Evolutionary conservation across 2,888 invertebrate species (phyloP).

Genomic region (Cantharis rufa): DNA sequence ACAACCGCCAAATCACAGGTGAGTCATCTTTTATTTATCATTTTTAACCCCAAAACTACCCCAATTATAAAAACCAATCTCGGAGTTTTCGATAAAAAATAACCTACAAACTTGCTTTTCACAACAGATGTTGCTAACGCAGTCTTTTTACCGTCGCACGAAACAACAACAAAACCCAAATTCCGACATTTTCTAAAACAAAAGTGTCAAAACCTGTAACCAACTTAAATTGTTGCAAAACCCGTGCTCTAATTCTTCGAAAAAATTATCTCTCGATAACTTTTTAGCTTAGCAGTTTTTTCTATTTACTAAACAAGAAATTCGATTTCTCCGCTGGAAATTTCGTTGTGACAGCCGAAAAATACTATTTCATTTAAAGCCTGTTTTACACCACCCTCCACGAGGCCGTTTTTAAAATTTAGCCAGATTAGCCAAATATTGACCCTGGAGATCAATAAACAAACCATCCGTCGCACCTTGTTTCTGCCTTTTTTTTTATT

Average conservation of each 20-base stretch:
- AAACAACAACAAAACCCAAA: not conserved
- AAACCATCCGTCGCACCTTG: too few species aligned
- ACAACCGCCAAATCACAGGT: constrained; percentile 54
- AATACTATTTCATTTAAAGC: not conserved
- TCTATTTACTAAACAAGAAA: not conserved
- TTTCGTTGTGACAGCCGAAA: not conserved
- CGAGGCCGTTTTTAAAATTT: too few species aligned
- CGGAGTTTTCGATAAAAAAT: not conserved
- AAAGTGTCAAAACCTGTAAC: not conserved
- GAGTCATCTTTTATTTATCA: constrained; percentile 30
- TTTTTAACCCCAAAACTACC: not conserved
- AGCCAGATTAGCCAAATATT: too few species aligned
- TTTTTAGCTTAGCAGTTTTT: not conserved
- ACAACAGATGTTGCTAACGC: not conserved
- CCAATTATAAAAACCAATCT: not conserved
- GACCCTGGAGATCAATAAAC: too few species aligned
- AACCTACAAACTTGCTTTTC: not conserved
- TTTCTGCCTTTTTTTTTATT: too few species aligned
- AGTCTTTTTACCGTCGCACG: not conserved
- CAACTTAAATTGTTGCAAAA: not conserved
- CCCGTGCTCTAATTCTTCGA: not conserved
- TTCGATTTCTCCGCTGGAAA: not conserved
- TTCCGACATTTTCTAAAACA: not conserved
- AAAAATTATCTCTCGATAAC: not conserved
- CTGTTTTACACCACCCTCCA: not conserved